phyloP scores from a whole-genome alignment of 64 coral and sea anemone species.

The Dendronephthya gigantea region DNA sequence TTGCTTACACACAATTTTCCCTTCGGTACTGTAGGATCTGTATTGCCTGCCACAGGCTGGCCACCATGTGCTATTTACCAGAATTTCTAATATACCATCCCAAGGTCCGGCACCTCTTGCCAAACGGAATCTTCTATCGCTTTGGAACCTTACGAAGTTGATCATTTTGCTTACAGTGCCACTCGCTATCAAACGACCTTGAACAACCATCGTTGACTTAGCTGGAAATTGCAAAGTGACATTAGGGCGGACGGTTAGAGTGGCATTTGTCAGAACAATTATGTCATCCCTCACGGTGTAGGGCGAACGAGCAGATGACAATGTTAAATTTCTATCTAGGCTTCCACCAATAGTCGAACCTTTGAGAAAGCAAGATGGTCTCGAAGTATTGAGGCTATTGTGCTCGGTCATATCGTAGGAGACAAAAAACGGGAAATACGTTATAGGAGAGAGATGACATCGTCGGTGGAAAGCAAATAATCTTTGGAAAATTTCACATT shows the following conservation, averaged over 20 bases:
- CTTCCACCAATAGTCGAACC: constrained; percentile 32
- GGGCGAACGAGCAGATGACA: constrained; percentile 14
- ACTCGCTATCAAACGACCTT: constrained; percentile 36
- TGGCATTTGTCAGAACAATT: constrained; percentile 37
- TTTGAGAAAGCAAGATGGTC: constrained; percentile 40
- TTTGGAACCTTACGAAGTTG: constrained; percentile 18
- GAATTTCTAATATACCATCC: constrained; percentile 54
- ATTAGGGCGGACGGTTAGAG: constrained; percentile 40
- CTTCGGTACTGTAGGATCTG: constrained; percentile 7
- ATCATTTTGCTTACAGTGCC: constrained; percentile 40
- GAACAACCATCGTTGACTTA: constrained; percentile 41
- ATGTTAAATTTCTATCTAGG: constrained; percentile 16
- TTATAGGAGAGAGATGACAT: constrained; percentile 39
- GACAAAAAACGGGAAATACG: constrained; percentile 37
- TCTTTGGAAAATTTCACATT: constrained; percentile 44
- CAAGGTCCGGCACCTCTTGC: constrained; percentile 45
- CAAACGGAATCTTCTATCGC: constrained; percentile 32
- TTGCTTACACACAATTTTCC: constrained; percentile 43
- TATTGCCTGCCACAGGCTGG: constrained; percentile 20
- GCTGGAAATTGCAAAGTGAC: constrained; percentile 54
- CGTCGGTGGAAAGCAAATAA: constrained; percentile 60
- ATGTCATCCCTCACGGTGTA: constrained; percentile 57
- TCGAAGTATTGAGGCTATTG: not conserved
- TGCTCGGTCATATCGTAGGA: not conserved
- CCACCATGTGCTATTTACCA: constrained; percentile 40